Base-by-base conservation (phyloP, 2,113 vertebrate species). In the Tringa solitaria region DNA sequence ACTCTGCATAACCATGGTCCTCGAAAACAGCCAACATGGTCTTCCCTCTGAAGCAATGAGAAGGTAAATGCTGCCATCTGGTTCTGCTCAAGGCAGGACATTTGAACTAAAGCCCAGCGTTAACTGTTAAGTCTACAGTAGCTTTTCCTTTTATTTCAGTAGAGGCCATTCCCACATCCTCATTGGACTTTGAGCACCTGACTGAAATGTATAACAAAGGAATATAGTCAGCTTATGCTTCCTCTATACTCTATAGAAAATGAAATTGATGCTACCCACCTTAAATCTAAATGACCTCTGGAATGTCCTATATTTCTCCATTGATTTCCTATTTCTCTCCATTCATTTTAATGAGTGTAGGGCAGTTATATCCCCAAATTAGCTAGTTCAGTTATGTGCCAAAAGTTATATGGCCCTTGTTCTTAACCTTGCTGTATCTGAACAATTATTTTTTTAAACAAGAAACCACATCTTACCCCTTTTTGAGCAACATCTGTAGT, bases 291-390 rank as follows among this genome's bases (percentile, higher is more conserved):
- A 87, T 87, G 60, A 94, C 69, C 60, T 92, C 73, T 87, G 53
- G 33, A 75, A 87, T 45, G 33, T 64, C 51, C n/a, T 92, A 1
- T 72, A 28, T 89, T 84, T 92, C 68, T 83, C 32, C 26, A 96
- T 86, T 90, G 86, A 97, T 96, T 94, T 95, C 50, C 64, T 74
- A 21, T 87, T 69, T 89, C 14, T 79, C 21, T 87, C 74, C 10
- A 54, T 93, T 95, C 46, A 57, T 92, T 95, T 91, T 96, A 95
- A 94, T 81, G 80, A 89, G 16, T 11, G 8, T 27, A 87, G 48
- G 56, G 11, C 22, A 74, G 68, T 68, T 87, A 79, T 78, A 89
- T 28, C 27, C 48, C 30, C 64, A 92, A 94, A 94, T 89, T 78
- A 89, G 35, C 7, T 78, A 35, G 35, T 72, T 95, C 84, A 68